Evolutionary conservation across 2,113 vertebrate genomes (phyloP).

Genomic region (Origma solitaria): DNA sequence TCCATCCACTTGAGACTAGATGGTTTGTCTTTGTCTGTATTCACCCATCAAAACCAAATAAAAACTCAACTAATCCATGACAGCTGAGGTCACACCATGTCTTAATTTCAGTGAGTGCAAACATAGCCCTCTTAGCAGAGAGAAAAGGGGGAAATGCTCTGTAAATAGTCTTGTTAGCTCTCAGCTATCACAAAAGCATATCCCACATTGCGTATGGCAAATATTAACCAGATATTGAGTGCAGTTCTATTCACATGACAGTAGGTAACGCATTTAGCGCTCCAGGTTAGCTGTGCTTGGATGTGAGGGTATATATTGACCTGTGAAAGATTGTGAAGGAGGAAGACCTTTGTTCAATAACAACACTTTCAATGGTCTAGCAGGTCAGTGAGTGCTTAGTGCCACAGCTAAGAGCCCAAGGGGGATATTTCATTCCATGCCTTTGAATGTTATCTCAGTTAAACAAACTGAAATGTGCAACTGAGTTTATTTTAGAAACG

Average conservation of each 20-base stretch:
- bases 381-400: neutral
- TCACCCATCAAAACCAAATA: conserved; percentile 31
- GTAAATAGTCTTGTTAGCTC: conserved; percentile 53
- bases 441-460: neutral
- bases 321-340: neutral
- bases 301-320: conserved; percentile 12
- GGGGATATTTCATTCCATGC: neutral
- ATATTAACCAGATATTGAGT: conserved; percentile 64
- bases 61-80: neutral
- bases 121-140: neutral
- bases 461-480: neutral
- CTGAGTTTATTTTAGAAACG: neutral
- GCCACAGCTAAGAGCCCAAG: neutral
- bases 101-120: conserved; percentile 12
- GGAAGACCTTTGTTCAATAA: too few species aligned
- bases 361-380: neutral
- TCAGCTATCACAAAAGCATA: conserved; percentile 20
- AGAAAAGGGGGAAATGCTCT: conserved; percentile 14
- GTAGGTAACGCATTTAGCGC: neutral
- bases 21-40: conserved; percentile 35
- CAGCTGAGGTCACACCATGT: conserved; percentile 26
- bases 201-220: conserved; percentile 21
- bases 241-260: neutral
- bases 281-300: neutral
- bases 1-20: conserved; percentile 4